phyloP scores from a whole-genome alignment of 2,797 vertebrate genomes.

The Acanthurus lineatus region DNA sequence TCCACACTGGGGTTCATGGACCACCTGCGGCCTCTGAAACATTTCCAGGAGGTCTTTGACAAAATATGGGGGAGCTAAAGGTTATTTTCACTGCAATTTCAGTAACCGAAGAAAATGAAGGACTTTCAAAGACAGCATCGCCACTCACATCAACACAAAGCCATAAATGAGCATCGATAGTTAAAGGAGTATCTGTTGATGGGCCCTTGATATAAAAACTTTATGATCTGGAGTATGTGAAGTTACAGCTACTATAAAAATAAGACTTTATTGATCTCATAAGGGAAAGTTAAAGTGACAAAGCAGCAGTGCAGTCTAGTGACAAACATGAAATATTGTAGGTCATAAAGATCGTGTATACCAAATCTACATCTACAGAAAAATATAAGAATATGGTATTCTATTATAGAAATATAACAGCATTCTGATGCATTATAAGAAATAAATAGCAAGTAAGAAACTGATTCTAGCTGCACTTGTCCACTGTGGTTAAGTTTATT shows the following conservation, averaged over 20 bases:
- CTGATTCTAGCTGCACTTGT: background rate
- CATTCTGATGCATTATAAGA: background rate
- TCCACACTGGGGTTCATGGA: constrained; percentile 18
- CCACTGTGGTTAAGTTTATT: background rate
- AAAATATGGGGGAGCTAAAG: constrained; percentile 2
- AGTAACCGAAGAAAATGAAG: background rate
- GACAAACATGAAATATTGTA: constrained; percentile 1
- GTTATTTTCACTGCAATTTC: constrained; percentile 5
- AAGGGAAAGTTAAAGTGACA: background rate
- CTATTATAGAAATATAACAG: background rate
- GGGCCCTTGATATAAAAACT: constrained; percentile 16
- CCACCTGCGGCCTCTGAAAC: constrained; percentile 24
- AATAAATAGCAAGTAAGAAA: background rate
- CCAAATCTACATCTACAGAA: background rate
- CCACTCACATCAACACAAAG: background rate
- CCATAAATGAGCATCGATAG: background rate
- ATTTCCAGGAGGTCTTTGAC: constrained; percentile 3
- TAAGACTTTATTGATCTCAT: constrained; percentile 9
- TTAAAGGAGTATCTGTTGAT: background rate
- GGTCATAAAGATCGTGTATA: background rate
- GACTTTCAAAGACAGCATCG: constrained; percentile 6
- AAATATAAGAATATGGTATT: background rate
- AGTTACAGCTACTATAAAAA: constrained; percentile 13
- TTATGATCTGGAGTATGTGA: constrained; percentile 11
- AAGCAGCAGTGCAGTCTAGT: background rate